Evolutionary conservation across 2,113 vertebrate genomes (phyloP), one percentile per base, ranked within the genome.

Genomic region (Pheucticus melanocephalus): DNA sequence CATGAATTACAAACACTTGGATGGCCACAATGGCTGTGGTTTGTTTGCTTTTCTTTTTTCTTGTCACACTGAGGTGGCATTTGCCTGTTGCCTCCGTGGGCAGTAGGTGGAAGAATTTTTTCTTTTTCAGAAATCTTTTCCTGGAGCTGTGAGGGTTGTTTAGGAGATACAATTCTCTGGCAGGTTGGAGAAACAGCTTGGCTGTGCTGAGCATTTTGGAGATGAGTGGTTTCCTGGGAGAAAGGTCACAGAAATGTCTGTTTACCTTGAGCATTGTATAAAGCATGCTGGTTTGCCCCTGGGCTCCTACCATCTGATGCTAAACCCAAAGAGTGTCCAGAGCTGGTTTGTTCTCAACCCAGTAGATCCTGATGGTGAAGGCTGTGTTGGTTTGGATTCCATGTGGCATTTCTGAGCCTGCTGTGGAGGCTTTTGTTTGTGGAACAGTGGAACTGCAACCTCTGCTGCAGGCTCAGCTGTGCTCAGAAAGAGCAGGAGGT

Each of bases 1-100:
- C 4, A 0, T 2, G 20, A 81, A 11, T 63, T n/a, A 7, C 4
- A 25, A n/a, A 27, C 0, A 1, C 37, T 82, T 33, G n/a, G 51
- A 9, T 35, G 57, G 70, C 48, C 78, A 6, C 53, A 33, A 2
- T 0, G 0, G 27, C 66, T 47, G 30, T 2, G 2, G 35, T 77
- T 37, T 63, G 30, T 45, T 86, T 73, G 53, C 4, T 53, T 57
- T 88, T 57, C 28, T 69, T 59, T 71, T 63, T 54, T 57, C 30
- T 68, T 76, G 42, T 72, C 80, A 47, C 28, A 3, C 30, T 15
- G 54, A 31, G 22, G 42, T 61, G 35, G 33, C 12, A 2, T 61
- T 80, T 33, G 23, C 65, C 73, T 60, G 44, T 73, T 9, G 8
- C 80, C 66, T 91, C 64, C 25, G 4, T 0, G 0, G 54, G 88